These are phyloP conservation scores for Aphelocoma californica DNA, from an alignment of 2,797 vertebrate species.

Conservation along the genomic window DNA sequence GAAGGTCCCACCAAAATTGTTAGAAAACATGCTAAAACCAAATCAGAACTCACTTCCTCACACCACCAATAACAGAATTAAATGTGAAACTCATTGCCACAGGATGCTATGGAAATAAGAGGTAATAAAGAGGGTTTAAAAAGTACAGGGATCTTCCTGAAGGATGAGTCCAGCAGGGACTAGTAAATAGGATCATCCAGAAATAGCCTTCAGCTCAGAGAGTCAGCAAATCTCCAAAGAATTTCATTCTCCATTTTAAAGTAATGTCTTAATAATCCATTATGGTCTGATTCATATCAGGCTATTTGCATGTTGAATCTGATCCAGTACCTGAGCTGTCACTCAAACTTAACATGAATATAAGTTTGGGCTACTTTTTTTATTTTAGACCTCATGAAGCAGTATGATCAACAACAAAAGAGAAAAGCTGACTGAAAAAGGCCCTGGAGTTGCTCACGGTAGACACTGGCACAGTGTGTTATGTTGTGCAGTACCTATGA, in stretches of 20 bases:
- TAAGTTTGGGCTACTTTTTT: background rate
- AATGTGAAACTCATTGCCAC: background rate
- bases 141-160: background rate
- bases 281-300: background rate
- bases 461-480: background rate
- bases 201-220: background rate
- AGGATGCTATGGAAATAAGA: background rate
- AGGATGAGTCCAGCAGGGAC: background rate
- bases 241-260: background rate
- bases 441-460: background rate
- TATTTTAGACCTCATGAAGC: background rate
- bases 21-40: background rate
- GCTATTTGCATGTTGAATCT: background rate
- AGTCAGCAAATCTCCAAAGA: background rate
- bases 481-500: background rate
- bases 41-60: background rate
- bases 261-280: background rate
- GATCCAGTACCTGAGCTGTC: background rate
- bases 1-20: background rate
- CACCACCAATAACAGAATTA: background rate
- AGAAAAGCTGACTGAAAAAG: background rate
- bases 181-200: background rate
- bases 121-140: background rate
- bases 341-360: background rate
- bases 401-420: background rate